A percentile compares a stretch with the other conserved stretches of the same genome.
Conservation (phyloP, 2,113 vertebrate species). For the Lontra canadensis region DNA sequence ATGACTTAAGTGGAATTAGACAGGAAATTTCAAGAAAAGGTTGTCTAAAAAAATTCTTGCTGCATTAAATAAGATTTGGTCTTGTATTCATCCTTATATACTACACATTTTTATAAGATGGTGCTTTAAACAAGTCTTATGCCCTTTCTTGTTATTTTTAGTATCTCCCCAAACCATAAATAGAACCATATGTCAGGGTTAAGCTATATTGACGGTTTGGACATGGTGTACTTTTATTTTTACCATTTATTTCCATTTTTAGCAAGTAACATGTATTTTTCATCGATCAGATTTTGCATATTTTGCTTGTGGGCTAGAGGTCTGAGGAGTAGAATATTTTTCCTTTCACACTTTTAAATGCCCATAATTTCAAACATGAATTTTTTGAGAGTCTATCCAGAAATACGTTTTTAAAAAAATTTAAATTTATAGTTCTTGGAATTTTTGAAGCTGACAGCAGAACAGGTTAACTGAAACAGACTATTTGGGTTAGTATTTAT, state of each 20-base stretch:
- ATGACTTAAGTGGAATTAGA: background rate
- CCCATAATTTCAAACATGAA: background rate
- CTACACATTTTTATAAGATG: conserved; percentile 61
- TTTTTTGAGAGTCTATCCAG: background rate
- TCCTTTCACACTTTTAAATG: background rate
- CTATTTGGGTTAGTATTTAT: background rate
- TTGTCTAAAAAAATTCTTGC: conserved; percentile 15
- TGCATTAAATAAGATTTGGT: background rate
- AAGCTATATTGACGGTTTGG: conserved; percentile 78
- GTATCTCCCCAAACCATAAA: conserved; percentile 84
- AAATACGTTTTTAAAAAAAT: background rate
- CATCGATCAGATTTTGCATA: conserved; percentile 7
- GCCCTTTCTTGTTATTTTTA: conserved; percentile 84
- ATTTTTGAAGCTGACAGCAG: background rate
- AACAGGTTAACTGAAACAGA: background rate
- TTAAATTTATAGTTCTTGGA: background rate
- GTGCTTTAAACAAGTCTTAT: background rate
- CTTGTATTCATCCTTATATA: conserved; percentile 1
- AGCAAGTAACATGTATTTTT: conserved; percentile 59
- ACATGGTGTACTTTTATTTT: conserved; percentile 72
- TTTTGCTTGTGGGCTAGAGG: conserved; percentile 54
- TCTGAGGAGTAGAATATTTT: conserved; percentile 39
- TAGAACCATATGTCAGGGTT: conserved; percentile 84
- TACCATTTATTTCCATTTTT: conserved; percentile 43
- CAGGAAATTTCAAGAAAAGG: background rate